Evolutionary conservation across 2,797 vertebrate genomes (phyloP).

Genomic region (Prionace glauca): DNA sequence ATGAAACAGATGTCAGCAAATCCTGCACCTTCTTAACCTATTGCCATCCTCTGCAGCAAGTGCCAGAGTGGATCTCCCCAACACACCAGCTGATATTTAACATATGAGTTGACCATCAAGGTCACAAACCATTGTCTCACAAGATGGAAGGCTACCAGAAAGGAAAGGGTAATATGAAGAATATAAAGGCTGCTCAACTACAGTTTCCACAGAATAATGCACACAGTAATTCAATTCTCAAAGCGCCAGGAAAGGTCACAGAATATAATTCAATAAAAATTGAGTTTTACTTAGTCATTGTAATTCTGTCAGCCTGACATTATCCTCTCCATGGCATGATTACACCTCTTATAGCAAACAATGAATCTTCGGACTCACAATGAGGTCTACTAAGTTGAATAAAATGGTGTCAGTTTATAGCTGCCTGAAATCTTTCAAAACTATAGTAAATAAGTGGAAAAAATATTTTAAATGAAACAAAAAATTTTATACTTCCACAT

Average conservation of each 20-base stretch:
- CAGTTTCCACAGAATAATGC: not conserved
- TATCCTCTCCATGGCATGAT: not conserved
- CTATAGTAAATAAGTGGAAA: not conserved
- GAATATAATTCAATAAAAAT: not conserved
- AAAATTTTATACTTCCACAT: not conserved
- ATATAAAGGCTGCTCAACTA: not conserved
- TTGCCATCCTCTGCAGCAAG: not conserved
- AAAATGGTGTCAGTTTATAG: not conserved
- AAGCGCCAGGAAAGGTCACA: not conserved
- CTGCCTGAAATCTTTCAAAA: not conserved
- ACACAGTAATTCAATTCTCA: not conserved
- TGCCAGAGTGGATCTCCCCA: too few relatives aligned
- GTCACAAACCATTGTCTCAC: too few relatives aligned
- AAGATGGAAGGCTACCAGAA: too few relatives aligned
- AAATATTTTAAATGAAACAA: not conserved
- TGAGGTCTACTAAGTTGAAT: not conserved
- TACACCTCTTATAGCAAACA: not conserved
- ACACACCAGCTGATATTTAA: too few relatives aligned
- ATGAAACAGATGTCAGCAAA: not conserved
- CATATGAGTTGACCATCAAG: too few relatives aligned
- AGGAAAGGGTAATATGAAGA: too few relatives aligned
- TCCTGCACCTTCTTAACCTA: not conserved
- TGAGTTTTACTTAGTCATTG: not conserved
- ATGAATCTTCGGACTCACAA: not conserved
- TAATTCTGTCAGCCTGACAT: not conserved